These are phyloP conservation scores for Nycteola revayana DNA, from an alignment of 2,888 invertebrate genomes.

Conservation along the genomic window DNA sequence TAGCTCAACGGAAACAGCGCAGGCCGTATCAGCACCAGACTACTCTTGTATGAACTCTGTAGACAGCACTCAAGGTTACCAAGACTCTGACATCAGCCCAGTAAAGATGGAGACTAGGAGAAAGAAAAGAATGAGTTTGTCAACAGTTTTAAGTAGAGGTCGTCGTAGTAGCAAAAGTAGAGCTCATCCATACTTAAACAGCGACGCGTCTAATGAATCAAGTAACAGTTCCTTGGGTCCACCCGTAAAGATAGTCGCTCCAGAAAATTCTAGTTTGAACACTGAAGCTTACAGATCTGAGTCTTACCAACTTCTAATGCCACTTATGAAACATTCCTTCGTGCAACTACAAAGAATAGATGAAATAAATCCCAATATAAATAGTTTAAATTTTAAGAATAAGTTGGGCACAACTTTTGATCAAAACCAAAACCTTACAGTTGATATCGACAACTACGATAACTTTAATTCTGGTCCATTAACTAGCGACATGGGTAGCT, in stretches of 20 bases:
- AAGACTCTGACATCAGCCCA: constrained; percentile 60
- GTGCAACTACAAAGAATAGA: constrained; percentile 46
- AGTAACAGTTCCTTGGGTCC: constrained; percentile 42
- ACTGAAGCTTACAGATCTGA: constrained; percentile 56
- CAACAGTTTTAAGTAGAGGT: constrained; percentile 29
- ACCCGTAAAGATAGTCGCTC: constrained; percentile 23
- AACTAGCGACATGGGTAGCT: constrained; percentile 38
- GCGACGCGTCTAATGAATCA: constrained; percentile 47
- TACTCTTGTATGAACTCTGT: constrained; percentile 38
- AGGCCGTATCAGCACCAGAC: constrained; percentile 35
- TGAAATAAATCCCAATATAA: constrained; percentile 35
- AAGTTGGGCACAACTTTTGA: constrained; percentile 12
- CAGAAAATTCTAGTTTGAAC: constrained; percentile 38
- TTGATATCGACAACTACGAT: constrained; percentile 3
- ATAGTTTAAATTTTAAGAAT: constrained; percentile 18
- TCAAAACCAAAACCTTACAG: constrained; percentile 19
- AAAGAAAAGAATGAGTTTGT: constrained; percentile 42
- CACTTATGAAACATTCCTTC: constrained; percentile 24
- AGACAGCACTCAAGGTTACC: constrained; percentile 65
- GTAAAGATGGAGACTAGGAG: constrained; percentile 29
- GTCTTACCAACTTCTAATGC: constrained; percentile 59
- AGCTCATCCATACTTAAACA: constrained; percentile 28
- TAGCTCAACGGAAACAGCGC: constrained; percentile 38
- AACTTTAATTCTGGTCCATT: constrained; percentile 9
- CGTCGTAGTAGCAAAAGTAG: constrained; percentile 32